Percentiles rank a stretch among this genome's conserved stretches.
These are phyloP conservation scores for Troilus luridus DNA, from an alignment of 2,888 invertebrate species.

Conservation along the genomic window DNA sequence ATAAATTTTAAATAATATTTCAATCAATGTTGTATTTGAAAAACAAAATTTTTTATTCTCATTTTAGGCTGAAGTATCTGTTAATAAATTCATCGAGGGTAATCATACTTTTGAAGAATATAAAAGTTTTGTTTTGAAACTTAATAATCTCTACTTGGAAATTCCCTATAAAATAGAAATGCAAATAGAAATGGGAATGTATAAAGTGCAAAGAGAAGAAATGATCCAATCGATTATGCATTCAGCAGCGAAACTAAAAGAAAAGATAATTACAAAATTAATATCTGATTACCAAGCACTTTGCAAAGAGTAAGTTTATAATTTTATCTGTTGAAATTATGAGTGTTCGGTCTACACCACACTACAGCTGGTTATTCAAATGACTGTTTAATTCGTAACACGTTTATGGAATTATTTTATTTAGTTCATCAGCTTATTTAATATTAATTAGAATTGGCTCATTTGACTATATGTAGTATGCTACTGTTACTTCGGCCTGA, in stretches of 20 bases:
- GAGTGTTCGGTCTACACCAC: not conserved
- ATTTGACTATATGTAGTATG: not conserved
- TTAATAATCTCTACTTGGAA: slow-evolving; percentile 71
- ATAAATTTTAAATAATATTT: not conserved
- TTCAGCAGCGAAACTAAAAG: slow-evolving; percentile 79
- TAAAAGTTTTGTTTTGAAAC: slow-evolving; percentile 70
- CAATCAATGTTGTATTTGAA: not conserved
- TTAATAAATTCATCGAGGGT: slow-evolving; percentile 79
- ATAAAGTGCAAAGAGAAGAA: slow-evolving; percentile 85
- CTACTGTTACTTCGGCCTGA: not conserved
- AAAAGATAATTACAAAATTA: slow-evolving; percentile 81
- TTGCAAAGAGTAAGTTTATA: slow-evolving; percentile 76
- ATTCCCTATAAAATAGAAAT: slow-evolving; percentile 73
- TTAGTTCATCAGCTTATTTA: too few relatives aligned
- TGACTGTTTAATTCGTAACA: not conserved
- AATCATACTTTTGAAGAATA: slow-evolving; percentile 75
- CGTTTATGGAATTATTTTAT: not conserved
- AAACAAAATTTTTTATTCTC: not conserved
- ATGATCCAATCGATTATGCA: slow-evolving; percentile 80
- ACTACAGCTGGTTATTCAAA: not conserved
- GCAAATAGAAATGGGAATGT: slow-evolving; percentile 85
- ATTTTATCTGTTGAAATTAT: not conserved
- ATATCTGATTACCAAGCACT: slow-evolving; percentile 84
- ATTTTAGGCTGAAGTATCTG: slow-evolving; percentile 74
- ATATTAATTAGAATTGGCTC: too few relatives aligned